A percentile compares a stretch with the other conserved stretches of the same genome.
Conservation (phyloP, 1,140 invertebrate species). For the Leptopilina clavipes region DNA sequence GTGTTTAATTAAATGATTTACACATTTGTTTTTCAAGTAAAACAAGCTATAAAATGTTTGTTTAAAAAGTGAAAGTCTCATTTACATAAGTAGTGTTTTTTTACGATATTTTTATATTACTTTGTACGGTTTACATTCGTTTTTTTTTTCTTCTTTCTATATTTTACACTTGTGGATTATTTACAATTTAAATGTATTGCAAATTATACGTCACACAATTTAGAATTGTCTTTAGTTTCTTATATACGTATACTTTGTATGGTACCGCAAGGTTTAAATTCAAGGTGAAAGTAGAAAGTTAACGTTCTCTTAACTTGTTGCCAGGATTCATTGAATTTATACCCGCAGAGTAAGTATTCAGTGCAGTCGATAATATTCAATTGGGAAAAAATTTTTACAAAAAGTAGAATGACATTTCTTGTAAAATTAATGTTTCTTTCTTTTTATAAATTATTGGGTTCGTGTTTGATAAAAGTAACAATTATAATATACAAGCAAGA, state of each 20-base stretch:
- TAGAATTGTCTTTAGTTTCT: not conserved
- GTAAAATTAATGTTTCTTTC: too few relatives aligned
- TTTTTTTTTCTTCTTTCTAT: not conserved
- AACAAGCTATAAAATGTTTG: not conserved
- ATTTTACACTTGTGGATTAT: not conserved
- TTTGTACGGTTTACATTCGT: not conserved
- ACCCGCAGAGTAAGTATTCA: not conserved
- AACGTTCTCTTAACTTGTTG: conserved; percentile 13
- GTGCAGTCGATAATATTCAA: not conserved
- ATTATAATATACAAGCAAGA: too few relatives aligned
- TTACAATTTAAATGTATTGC: not conserved
- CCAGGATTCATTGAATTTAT: conserved; percentile 22
- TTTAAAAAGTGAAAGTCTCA: not conserved
- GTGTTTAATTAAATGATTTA: too few relatives aligned
- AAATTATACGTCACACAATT: not conserved
- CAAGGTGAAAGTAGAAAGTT: conserved; percentile 35
- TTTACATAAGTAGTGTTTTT: not conserved
- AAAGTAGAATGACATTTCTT: too few relatives aligned
- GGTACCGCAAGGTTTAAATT: conserved; percentile 8
- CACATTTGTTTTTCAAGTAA: too few relatives aligned
- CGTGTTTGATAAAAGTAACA: too few relatives aligned
- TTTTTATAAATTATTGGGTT: too few relatives aligned
- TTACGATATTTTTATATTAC: not conserved
- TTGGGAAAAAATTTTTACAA: not conserved
- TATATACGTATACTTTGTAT: conserved; percentile 29